phyloP scores from a whole-genome alignment of 2,888 invertebrate species.

The Eupithecia vulgata region DNA sequence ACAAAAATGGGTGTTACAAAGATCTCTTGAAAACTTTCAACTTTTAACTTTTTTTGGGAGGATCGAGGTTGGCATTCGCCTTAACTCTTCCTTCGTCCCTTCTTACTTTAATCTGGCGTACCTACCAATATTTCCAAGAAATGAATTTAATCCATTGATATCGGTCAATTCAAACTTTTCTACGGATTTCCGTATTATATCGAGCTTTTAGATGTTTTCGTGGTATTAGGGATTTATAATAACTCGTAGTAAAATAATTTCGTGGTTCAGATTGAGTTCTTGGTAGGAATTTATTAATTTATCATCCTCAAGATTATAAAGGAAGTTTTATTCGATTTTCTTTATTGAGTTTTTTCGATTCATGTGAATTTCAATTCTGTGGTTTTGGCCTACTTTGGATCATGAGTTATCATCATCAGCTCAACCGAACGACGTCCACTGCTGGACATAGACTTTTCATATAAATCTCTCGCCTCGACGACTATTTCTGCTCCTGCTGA shows the following conservation, averaged over 20 bases:
- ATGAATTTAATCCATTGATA: conserved; percentile 37
- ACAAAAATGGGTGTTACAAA: no score
- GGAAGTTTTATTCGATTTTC: background rate
- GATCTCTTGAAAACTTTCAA: no score
- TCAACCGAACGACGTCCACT: background rate
- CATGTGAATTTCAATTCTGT: background rate
- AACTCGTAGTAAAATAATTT: background rate
- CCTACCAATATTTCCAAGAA: conserved; percentile 36
- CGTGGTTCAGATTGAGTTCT: background rate
- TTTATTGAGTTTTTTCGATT: background rate
- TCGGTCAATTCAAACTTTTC: conserved; percentile 21
- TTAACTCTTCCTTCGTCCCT: conserved; percentile 32
- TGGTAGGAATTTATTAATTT: background rate
- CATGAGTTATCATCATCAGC: background rate
- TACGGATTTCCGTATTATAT: conserved; percentile 17
- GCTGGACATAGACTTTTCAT: background rate
- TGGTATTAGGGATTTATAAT: conserved; percentile 16
- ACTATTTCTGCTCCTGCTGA: no score
- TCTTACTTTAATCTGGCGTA: conserved; percentile 34
- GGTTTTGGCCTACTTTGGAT: background rate
- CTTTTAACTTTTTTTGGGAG: no score
- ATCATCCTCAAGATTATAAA: background rate
- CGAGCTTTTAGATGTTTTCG: conserved; percentile 15
- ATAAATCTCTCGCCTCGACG: background rate
- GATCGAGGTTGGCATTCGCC: background rate